Evolutionary conservation across 2,113 vertebrate species (phyloP), one percentile per base, ranked within the genome.

Genomic region (Pygoscelis adeliae): DNA sequence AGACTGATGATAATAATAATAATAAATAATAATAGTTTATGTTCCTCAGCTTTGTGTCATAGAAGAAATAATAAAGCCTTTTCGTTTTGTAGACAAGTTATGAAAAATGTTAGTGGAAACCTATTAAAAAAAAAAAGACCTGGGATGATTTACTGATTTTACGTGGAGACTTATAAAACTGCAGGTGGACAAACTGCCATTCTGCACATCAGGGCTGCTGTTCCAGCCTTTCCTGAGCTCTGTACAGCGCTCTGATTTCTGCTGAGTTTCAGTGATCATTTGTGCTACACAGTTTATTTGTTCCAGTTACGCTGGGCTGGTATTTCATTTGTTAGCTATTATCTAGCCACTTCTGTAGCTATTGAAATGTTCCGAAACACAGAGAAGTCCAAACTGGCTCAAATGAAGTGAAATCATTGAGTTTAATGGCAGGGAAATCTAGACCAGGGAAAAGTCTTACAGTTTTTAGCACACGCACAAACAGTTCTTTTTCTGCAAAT

Each of bases 311-410:
- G 47, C 73, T 88, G 79, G 46, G 16, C 49, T 92, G 26, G 87
- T 95, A 73, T 89, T 96, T 98, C 96, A 89, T 89, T 96, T 89
- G 23, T 52, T 88, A 92, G 95, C 87, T 95, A 79, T 84, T 97
- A 84, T 90, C 95, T 89, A 96, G 91, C 49, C 65, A 63, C 66
- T 97, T 92, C 83, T 91, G 61, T 93, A 84, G 90, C 66, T 89
- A 93, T 63, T 67, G 56, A 73, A 96, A 70, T 83, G 50, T 94
- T 95, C 84, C 95, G 90, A 93, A 97, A 96, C 15, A 38, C 38
- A 70, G 62, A 72, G n/a, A 56, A 50, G 46, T 83, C 63, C 40
- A 87, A 70, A 76, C 29, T 66, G 49, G 79, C 55, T 90, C 72
- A 83, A 78, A 62, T 66, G 63, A 93, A 96, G 50, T 89, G 50